Evolutionary conservation across 2,113 vertebrate genomes (phyloP).

Genomic region (Aegypius monachus): DNA sequence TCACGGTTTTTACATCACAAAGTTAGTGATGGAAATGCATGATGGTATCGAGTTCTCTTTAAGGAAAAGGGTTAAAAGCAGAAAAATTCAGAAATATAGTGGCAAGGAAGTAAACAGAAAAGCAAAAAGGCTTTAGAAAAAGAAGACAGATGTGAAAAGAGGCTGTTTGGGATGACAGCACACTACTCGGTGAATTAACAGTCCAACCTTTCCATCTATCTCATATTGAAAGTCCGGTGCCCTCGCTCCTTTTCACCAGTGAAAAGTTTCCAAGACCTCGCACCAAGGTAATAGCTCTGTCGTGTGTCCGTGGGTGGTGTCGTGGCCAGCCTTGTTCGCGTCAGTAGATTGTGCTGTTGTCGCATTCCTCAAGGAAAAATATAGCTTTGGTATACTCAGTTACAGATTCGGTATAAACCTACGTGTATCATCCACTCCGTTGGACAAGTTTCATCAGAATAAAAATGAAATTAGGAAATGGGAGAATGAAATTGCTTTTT

Average conservation of each 20-base stretch:
- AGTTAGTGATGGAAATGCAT: not conserved
- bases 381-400: not conserved
- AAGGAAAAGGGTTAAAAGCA: not conserved
- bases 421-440: not conserved
- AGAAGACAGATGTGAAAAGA: not conserved
- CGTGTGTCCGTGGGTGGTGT: fast-evolving
- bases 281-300: not conserved
- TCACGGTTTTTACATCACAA: not conserved
- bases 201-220: not conserved
- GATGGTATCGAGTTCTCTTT: not conserved
- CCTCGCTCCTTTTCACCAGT: not conserved
- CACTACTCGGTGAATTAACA: not conserved
- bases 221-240: not conserved
- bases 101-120: not conserved
- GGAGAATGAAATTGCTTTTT: not conserved
- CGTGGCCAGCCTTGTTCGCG: not conserved
- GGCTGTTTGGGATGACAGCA: not conserved
- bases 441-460: not conserved
- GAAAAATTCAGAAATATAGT: not conserved
- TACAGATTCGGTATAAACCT: not conserved
- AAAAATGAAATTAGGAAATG: not conserved
- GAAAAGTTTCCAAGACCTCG: not conserved
- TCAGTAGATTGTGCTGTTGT: not conserved
- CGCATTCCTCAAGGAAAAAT: not conserved
- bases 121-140: not conserved